phyloP scores from a whole-genome alignment of 1,140 invertebrate genomes.

The Popillia japonica region DNA sequence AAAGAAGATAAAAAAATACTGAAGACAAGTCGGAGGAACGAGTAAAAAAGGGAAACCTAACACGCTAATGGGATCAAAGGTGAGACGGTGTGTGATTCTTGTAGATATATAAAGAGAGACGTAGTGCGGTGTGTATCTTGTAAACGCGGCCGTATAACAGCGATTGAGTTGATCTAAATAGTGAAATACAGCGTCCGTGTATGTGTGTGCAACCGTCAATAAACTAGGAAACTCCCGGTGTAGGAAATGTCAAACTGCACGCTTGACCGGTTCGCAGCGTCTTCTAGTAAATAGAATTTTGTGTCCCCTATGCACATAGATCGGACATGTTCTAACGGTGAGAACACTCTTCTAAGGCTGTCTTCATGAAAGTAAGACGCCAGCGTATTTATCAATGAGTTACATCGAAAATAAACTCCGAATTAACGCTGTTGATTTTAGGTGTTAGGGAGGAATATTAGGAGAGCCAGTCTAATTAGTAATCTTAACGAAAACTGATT shows the following conservation, averaged over 20 bases:
- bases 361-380: neutral
- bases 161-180: constrained; percentile 19
- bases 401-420: constrained; percentile 23
- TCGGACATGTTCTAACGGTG: neutral
- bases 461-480: constrained; percentile 22
- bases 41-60: constrained; percentile 5
- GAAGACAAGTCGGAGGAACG: neutral
- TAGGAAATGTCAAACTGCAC: constrained; percentile 30
- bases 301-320: neutral
- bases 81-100: constrained; percentile 7
- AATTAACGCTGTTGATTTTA: constrained; percentile 30
- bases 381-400: neutral
- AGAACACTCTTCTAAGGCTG: neutral
- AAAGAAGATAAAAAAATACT: neutral
- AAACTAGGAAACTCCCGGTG: constrained; percentile 1
- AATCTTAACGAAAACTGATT: constrained; percentile 20
- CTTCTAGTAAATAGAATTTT: neutral
- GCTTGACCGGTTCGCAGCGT: constrained; percentile 13
- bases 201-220: neutral
- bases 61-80: constrained; percentile 31
- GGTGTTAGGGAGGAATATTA: neutral
- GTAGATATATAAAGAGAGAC: constrained; percentile 18
- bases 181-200: neutral
- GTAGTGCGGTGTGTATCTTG: neutral
- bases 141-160: neutral